Conservation (phyloP, 2,888 invertebrate species). For the Zygothrica quintamaculata region DNA sequence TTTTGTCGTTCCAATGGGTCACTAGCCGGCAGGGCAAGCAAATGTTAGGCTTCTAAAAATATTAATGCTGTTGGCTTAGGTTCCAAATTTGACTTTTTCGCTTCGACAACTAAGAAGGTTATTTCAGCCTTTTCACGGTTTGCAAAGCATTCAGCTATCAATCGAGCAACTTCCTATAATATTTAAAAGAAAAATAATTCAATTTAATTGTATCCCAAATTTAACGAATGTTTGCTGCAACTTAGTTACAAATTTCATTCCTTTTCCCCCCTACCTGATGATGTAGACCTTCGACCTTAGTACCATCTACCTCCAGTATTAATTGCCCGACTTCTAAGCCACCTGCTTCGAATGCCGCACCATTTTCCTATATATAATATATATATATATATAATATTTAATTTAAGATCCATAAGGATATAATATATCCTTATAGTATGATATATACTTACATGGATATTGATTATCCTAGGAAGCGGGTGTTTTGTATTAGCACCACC, state of each 20-base stretch:
- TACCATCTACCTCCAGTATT: constrained; percentile 95
- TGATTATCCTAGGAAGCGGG: constrained; percentile 96
- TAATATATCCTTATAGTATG: no score
- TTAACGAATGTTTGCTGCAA: no score
- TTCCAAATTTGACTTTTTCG: constrained; percentile 95
- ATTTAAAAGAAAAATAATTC: neutral
- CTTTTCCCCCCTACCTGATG: no score
- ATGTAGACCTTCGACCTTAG: constrained; percentile 90
- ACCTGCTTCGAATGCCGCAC: constrained; percentile 96
- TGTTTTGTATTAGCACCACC: constrained; percentile 98
- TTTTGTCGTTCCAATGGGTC: constrained; percentile 84
- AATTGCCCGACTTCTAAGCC: constrained; percentile 97
- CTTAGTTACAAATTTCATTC: no score
- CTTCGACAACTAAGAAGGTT: constrained; percentile 96
- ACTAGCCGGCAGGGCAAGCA: constrained; percentile 94
- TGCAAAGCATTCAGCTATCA: constrained; percentile 97
- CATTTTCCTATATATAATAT: constrained; percentile 93
- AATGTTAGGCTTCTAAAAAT: constrained; percentile 96
- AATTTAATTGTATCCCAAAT: no score
- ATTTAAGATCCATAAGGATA: neutral
- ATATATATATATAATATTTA: neutral
- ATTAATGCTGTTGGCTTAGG: constrained; percentile 95
- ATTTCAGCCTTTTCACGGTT: constrained; percentile 93
- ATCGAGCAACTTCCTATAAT: constrained; percentile 91
- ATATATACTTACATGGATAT: constrained; percentile 94